These are phyloP conservation scores for Drosophila lacertosa DNA, from an alignment of 1,140 invertebrate species.

Conservation along the genomic window DNA sequence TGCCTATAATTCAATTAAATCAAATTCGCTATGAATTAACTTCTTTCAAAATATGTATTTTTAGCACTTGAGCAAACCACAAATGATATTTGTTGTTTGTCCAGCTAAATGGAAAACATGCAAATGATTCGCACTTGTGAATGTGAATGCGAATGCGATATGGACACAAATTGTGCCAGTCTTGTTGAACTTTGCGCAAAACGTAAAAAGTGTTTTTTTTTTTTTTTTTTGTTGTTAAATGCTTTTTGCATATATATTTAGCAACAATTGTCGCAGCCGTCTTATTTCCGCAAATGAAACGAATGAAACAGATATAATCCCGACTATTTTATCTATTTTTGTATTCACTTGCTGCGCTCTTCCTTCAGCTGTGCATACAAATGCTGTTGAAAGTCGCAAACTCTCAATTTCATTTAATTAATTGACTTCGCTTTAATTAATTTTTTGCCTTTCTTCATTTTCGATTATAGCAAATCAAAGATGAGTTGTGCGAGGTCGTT, in stretches of 20 bases:
- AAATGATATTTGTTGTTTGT: constrained; percentile 38
- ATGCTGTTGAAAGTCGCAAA: constrained; percentile 32
- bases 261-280: constrained; percentile 44
- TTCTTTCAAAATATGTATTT: constrained; percentile 38
- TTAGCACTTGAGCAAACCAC: constrained; percentile 51
- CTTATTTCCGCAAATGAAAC: constrained; percentile 36
- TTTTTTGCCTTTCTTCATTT: constrained; percentile 36
- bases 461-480: constrained; percentile 93
- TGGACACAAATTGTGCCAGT: constrained; percentile 10
- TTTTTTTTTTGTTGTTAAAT: background rate
- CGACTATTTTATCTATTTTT: constrained; percentile 28
- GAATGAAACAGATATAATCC: constrained; percentile 17
- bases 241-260: constrained; percentile 27
- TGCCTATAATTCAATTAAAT: constrained; percentile 63
- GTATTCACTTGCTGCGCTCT: background rate
- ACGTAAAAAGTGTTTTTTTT: constrained; percentile 13
- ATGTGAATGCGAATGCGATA: constrained; percentile 2
- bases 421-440: constrained; percentile 5
- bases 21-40: constrained; percentile 44
- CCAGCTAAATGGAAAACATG: constrained; percentile 42
- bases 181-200: constrained; percentile 26
- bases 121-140: constrained; percentile 42
- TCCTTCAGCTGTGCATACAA: constrained; percentile 29
- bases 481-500: constrained; percentile 97
- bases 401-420: constrained; percentile 26